phyloP scores from a whole-genome alignment of 2,113 vertebrate genomes.

The Neolamprologus ventralis region DNA sequence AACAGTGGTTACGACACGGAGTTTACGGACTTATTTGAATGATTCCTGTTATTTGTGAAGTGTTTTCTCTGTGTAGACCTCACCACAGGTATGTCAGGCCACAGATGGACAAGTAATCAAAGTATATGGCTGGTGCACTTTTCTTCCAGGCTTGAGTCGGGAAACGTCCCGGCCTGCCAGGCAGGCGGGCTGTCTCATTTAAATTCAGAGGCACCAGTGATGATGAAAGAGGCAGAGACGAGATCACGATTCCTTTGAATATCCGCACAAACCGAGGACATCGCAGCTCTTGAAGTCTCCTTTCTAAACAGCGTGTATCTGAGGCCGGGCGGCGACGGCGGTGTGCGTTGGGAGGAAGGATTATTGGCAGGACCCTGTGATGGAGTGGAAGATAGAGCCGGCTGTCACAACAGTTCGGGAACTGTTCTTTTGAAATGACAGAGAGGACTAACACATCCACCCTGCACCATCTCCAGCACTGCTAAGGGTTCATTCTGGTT shows the following conservation, averaged over 20 bases:
- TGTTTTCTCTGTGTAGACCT: not conserved
- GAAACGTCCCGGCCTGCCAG: not conserved
- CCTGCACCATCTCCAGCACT: not conserved
- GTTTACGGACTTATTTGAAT: not conserved
- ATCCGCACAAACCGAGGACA: not conserved
- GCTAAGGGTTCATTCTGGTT: slow-evolving; percentile 11
- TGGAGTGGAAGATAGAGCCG: slow-evolving; percentile 23
- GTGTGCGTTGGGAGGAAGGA: not conserved
- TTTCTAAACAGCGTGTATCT: not conserved
- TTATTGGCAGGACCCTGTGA: slow-evolving; percentile 34
- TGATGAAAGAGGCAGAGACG: not conserved
- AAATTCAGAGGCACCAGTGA: not conserved
- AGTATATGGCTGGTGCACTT: not conserved
- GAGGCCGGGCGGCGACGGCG: not conserved
- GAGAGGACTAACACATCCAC: not conserved
- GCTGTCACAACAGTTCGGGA: slow-evolving; percentile 27
- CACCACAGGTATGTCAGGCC: not conserved
- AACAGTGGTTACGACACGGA: no score
- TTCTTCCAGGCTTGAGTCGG: not conserved
- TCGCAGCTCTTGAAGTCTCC: not conserved
- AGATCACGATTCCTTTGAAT: slow-evolving; percentile 1
- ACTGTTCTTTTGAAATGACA: slow-evolving; percentile 16
- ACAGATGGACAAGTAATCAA: not conserved
- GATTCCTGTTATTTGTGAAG: not conserved
- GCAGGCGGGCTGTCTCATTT: not conserved